These are phyloP conservation scores for Muscina levida DNA, from an alignment of 2,888 invertebrate genomes.

Conservation along the genomic window DNA sequence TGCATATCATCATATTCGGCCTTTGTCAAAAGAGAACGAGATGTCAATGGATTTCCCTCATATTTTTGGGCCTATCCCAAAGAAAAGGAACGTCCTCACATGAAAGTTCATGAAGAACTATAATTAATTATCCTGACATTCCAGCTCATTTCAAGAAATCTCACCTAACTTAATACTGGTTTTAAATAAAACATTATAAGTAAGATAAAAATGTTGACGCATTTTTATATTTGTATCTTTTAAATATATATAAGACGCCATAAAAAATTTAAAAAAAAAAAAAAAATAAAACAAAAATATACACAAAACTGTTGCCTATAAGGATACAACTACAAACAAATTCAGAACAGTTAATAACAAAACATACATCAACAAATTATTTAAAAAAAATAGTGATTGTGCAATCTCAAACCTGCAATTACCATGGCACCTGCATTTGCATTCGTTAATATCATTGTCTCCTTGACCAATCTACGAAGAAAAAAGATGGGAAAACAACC, in stretches of 20 bases:
- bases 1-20: conserved; percentile 98
- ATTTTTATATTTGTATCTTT: conserved; percentile 39
- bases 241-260: conserved; percentile 48
- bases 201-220: background rate
- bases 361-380: too few relatives aligned
- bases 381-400: too few relatives aligned
- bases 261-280: conserved; percentile 45
- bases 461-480: too few relatives aligned
- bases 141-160: background rate
- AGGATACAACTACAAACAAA: too few relatives aligned
- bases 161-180: background rate
- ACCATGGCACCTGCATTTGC: too few relatives aligned
- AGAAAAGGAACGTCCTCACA: conserved; percentile 75
- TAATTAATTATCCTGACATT: conserved; percentile 60
- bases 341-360: too few relatives aligned
- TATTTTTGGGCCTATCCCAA: conserved; percentile 94
- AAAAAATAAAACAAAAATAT: too few relatives aligned
- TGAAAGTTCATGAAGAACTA: conserved; percentile 75
- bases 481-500: too few relatives aligned
- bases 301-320: too few relatives aligned
- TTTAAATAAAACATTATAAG: background rate
- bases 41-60: conserved; percentile 89
- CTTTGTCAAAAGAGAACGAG: conserved; percentile 95
- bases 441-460: too few relatives aligned
- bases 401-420: too few relatives aligned